Conservation (phyloP, 2,888 invertebrate genomes). For the Drosophila longiperda region DNA sequence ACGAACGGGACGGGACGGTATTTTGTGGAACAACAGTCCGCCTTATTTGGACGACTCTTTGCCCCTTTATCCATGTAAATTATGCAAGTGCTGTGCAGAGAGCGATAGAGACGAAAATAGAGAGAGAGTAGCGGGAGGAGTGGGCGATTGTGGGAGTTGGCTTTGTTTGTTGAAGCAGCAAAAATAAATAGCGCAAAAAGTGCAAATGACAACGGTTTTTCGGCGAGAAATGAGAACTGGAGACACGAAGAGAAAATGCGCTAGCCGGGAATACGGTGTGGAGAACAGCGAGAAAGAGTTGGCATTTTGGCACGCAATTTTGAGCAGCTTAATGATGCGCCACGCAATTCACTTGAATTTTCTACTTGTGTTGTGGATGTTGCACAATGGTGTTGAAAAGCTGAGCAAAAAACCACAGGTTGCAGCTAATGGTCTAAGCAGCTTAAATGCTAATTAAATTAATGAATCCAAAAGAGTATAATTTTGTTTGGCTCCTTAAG, state of each 20-base stretch:
- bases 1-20: neutral
- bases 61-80: constrained; percentile 74
- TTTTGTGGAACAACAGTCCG: constrained; percentile 25
- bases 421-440: neutral
- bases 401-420: neutral
- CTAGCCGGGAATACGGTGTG: neutral
- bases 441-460: constrained; percentile 4
- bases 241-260: neutral
- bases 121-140: neutral
- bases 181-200: constrained; percentile 70
- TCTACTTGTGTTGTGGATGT: neutral
- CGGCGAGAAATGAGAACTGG: neutral
- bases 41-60: constrained; percentile 62
- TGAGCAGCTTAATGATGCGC: constrained; percentile 60
- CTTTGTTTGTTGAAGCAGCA: constrained; percentile 78
- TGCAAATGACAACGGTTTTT: constrained; percentile 58
- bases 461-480: neutral
- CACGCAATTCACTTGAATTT: constrained; percentile 38
- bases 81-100: constrained; percentile 52
- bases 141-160: constrained; percentile 48
- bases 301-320: constrained; percentile 59
- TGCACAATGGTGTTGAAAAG: constrained; percentile 21
- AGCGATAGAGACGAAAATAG: neutral
- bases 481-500: neutral
- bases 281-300: constrained; percentile 2